Percentiles rank a stretch among this genome's conserved stretches.
Evolutionary conservation across 92 coral and sea anemone genomes (phyloP).

Genomic region (Paragorgia papillata): DNA sequence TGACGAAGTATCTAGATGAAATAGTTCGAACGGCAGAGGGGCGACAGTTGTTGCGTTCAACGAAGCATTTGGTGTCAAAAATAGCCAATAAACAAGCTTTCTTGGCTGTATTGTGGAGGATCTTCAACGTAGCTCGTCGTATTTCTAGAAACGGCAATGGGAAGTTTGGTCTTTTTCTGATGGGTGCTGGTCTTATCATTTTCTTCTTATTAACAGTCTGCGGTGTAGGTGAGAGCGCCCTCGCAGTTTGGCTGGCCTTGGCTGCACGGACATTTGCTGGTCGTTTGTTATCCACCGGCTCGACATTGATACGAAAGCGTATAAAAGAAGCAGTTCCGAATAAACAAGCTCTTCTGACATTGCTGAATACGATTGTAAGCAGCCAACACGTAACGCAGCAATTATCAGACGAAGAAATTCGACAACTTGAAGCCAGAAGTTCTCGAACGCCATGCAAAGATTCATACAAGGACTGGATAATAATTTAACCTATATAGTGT

Average conservation of each 20-base stretch:
- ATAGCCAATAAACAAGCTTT: conserved; percentile 10
- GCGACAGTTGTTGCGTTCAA: conserved; percentile 4
- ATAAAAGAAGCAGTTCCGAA: conserved; percentile 17
- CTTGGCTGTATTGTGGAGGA: conserved; percentile 30
- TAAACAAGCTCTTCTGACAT: conserved; percentile 10
- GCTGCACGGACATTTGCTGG: conserved; percentile 26
- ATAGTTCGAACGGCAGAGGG: conserved; percentile 13
- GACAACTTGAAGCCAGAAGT: conserved; percentile 10
- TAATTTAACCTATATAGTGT: background rate
- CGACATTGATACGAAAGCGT: background rate
- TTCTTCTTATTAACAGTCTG: conserved; percentile 16
- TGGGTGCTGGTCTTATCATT: conserved; percentile 19
- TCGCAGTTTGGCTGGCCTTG: conserved; percentile 11
- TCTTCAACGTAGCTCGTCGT: conserved; percentile 27
- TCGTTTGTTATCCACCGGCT: conserved; percentile 17
- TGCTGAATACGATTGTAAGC: conserved; percentile 6
- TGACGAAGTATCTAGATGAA: conserved; percentile 3
- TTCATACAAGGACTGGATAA: conserved; percentile 23
- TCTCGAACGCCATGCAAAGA: background rate
- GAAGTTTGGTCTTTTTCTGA: conserved; percentile 11
- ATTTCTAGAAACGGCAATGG: conserved; percentile 13
- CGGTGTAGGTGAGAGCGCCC: conserved; percentile 8
- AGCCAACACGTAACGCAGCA: background rate
- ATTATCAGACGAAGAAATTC: conserved; percentile 19
- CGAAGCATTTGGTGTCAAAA: conserved; percentile 18